Percentiles rank a stretch among this genome's conserved stretches.
These are phyloP conservation scores for Catocala nupta DNA, from an alignment of 2,888 invertebrate species.

Conservation along the genomic window DNA sequence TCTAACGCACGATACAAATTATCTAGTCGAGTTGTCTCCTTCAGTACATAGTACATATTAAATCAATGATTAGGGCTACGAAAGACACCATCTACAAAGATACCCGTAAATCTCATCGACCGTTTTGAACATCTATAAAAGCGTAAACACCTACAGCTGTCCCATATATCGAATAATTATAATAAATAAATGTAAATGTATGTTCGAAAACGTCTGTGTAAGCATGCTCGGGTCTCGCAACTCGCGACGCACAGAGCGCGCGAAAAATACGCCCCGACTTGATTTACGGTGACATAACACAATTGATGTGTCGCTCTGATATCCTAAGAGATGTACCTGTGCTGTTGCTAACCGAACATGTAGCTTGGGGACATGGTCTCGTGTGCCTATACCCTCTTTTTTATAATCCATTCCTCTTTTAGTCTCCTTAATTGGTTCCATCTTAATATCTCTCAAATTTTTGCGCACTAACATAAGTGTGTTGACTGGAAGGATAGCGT, in stretches of 20 bases:
- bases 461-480: too few species aligned
- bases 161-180: constrained; percentile 2
- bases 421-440: too few species aligned
- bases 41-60: too few species aligned
- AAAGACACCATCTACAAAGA: too few species aligned
- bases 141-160: constrained; percentile 2
- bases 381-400: too few species aligned
- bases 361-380: background rate
- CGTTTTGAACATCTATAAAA: background rate
- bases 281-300: constrained; percentile 45
- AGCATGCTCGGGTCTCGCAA: constrained; percentile 27
- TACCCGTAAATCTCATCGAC: too few species aligned
- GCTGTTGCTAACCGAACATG: constrained; percentile 15
- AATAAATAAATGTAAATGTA: constrained; percentile 33
- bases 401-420: too few species aligned
- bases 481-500: too few species aligned
- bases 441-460: too few species aligned
- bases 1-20: too few species aligned
- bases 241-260: constrained; percentile 18
- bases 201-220: constrained; percentile 41
- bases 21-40: too few species aligned
- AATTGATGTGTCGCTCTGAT: constrained; percentile 44
- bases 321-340: constrained; percentile 9
- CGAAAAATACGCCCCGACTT: constrained; percentile 44
- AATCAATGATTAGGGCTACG: too few species aligned